Evolutionary conservation across 1,140 invertebrate genomes (phyloP).

Genomic region (Drosophila kanapiae): DNA sequence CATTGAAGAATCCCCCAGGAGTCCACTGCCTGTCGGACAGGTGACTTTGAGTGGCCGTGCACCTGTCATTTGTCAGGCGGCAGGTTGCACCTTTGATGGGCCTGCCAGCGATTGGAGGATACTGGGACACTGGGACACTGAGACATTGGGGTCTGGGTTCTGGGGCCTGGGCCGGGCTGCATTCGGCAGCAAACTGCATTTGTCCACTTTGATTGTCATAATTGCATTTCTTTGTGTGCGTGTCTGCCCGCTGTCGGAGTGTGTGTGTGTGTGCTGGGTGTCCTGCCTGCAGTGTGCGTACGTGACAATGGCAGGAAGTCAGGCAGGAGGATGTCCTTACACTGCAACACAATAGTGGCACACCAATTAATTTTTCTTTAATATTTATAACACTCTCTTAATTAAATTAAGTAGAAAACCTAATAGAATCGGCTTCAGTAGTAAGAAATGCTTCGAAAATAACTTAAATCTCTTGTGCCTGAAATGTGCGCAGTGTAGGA

Average conservation of each 20-base stretch:
- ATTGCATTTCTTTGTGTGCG: constrained; percentile 72
- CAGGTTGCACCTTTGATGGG: constrained; percentile 46
- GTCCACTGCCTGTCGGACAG: constrained; percentile 6
- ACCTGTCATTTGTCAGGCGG: constrained; percentile 68
- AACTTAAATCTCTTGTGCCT: too few relatives aligned
- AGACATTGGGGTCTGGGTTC: neutral
- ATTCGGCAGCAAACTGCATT: constrained; percentile 61
- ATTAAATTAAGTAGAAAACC: too few relatives aligned
- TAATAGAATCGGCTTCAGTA: too few relatives aligned
- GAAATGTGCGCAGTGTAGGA: too few relatives aligned
- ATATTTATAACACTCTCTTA: neutral
- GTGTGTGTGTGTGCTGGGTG: constrained; percentile 36
- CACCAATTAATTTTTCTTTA: neutral
- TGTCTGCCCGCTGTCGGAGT: constrained; percentile 3
- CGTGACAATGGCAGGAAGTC: constrained; percentile 56
- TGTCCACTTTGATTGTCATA: constrained; percentile 81
- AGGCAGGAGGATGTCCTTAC: constrained; percentile 13
- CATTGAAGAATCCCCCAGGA: constrained; percentile 32
- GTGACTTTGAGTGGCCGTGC: constrained; percentile 51
- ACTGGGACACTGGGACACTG: constrained; percentile 14
- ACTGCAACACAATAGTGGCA: neutral
- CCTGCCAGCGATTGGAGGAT: constrained; percentile 16
- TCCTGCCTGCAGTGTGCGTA: constrained; percentile 27
- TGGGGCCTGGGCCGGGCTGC: neutral
- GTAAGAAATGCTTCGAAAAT: too few relatives aligned